A percentile compares a stretch with the other conserved stretches of the same genome.
These are phyloP conservation scores for Andrena trimmerana DNA, from an alignment of 2,888 invertebrate species.

Conservation along the genomic window DNA sequence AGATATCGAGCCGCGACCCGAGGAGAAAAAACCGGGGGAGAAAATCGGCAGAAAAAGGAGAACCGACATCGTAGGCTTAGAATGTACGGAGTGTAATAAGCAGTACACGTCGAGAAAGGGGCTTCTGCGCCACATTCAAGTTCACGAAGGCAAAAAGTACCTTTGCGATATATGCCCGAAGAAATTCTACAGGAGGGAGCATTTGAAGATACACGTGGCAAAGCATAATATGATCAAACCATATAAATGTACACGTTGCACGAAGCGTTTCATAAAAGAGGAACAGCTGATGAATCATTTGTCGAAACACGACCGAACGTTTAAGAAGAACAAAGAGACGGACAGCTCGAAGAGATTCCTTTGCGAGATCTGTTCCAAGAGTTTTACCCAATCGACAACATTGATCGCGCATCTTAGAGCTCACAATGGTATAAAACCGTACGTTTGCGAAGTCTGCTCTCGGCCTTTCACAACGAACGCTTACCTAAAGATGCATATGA, in stretches of 20 bases:
- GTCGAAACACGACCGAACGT: slow-evolving; percentile 81
- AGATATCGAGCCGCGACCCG: slow-evolving; percentile 80
- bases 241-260: slow-evolving; percentile 82
- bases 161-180: slow-evolving; percentile 84
- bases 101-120: slow-evolving; percentile 83
- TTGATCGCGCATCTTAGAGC: slow-evolving; percentile 82
- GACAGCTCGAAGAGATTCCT: slow-evolving; percentile 82
- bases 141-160: slow-evolving; percentile 84
- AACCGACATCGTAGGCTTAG: slow-evolving; percentile 83
- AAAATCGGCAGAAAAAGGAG: slow-evolving; percentile 81
- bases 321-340: slow-evolving; percentile 81
- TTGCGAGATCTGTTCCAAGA: slow-evolving; percentile 84
- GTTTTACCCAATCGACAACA: slow-evolving; percentile 84
- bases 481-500: slow-evolving; percentile 84
- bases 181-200: slow-evolving; percentile 83
- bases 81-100: slow-evolving; percentile 84
- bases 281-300: slow-evolving; percentile 82
- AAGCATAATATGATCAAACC: slow-evolving; percentile 84
- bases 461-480: slow-evolving; percentile 84
- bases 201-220: slow-evolving; percentile 83
- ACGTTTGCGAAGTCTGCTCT: slow-evolving; percentile 83
- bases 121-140: slow-evolving; percentile 81
- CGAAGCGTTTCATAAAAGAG: slow-evolving; percentile 83
- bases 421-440: slow-evolving; percentile 84
- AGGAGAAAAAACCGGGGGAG: slow-evolving; percentile 76